Evolutionary conservation across 2,113 vertebrate genomes (phyloP), one percentile per base, ranked within the genome.

Genomic region (Platysteira castanea): DNA sequence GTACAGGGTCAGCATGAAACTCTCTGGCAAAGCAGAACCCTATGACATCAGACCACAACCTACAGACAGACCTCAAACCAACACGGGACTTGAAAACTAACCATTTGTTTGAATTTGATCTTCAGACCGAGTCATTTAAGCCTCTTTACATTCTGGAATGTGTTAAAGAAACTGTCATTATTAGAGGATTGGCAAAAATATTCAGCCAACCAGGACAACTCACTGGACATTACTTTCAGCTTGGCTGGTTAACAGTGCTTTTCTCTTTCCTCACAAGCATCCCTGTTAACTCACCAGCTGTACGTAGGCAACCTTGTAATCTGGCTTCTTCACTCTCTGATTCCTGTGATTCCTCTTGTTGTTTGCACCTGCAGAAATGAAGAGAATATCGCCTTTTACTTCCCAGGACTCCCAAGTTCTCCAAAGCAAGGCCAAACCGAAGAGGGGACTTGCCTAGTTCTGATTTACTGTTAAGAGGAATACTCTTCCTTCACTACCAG

Each of bases 221-320:
- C 53, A 63, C 11, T 52, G 49, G 68, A 26, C 16, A 24, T 64
- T 59, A 37, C 31, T 82, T 73, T 26, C 41, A 85, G 60, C 17
- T 46, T 68, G 35, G 50, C n/a, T 70, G 41, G 60, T 65, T 49
- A 82, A 65, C 42, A 69, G 35, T 18, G 33, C 70, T 41, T 27
- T 79, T 37, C 41, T 52, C 64, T 16, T 41, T 77, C n/a, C 49
- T 35, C 46, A 53, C 49, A 56, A 44, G 50, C 30, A 67, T 4
- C 57, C 44, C 8, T 0, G 16, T 39, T 30, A 84, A 97, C 99
- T 99, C 96, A 99, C 99, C 99, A 99, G 97, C 96, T 99, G 99
- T 91, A 99, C 98, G 14, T 99, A 99, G 37, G 99, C 99, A 0
- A 99, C 99, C 98, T 99, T 99, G 97, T 98, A 99, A 97, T 99